Evolutionary conservation across 2,113 vertebrate species (phyloP).

Genomic region (Embiotoca jacksoni): DNA sequence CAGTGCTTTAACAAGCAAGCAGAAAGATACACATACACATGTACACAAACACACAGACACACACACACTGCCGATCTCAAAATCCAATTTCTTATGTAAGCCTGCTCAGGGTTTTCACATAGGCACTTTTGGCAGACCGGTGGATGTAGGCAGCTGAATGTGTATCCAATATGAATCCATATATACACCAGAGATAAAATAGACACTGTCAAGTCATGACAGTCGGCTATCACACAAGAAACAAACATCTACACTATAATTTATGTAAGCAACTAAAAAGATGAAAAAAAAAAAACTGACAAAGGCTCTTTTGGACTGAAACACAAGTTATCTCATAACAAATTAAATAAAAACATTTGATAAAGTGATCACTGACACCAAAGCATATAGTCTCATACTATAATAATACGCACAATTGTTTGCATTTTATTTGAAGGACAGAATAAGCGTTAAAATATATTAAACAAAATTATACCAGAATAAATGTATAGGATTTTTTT

Average conservation of each 20-base stretch:
- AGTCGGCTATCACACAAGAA: constrained; percentile 7
- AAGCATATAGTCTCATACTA: neutral
- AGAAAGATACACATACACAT: neutral
- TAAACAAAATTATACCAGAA: neutral
- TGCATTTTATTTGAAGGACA: neutral
- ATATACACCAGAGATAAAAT: constrained; percentile 37
- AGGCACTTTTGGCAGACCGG: constrained; percentile 52
- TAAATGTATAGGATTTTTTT: constrained; percentile 8
- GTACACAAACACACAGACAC: constrained; percentile 3
- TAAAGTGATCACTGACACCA: neutral
- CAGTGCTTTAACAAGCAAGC: neutral
- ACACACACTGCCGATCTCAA: constrained; percentile 4
- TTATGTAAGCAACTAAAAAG: constrained; percentile 17
- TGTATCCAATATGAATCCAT: constrained; percentile 48
- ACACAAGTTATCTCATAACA: neutral
- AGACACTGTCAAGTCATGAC: constrained; percentile 30
- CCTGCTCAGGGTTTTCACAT: constrained; percentile 57
- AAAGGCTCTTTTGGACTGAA: neutral
- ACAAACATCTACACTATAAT: constrained; percentile 27
- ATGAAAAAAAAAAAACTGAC: neutral
- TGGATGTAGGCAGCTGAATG: constrained; percentile 52
- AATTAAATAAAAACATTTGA: constrained; percentile 15
- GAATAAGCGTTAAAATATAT: constrained; percentile 9
- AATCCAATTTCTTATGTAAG: constrained; percentile 67
- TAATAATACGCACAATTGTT: neutral